These are phyloP conservation scores for Rhopalosiphum padi DNA, from an alignment of 1,140 invertebrate species.

Conservation along the genomic window DNA sequence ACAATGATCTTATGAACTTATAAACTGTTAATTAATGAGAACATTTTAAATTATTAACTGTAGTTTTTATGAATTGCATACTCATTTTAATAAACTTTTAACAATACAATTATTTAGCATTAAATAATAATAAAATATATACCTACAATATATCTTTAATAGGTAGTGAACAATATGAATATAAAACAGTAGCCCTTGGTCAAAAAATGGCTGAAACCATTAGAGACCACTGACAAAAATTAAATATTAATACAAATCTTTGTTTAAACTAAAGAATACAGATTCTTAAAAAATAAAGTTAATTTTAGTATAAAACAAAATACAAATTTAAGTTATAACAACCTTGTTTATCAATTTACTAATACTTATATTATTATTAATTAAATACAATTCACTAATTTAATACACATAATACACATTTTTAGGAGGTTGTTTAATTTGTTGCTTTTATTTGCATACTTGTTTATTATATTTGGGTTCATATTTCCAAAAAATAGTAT, in stretches of 20 bases:
- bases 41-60: neutral
- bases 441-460: neutral
- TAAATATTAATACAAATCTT: neutral
- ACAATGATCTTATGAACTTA: neutral
- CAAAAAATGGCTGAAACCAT: neutral
- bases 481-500: neutral
- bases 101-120: neutral
- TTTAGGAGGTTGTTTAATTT: neutral
- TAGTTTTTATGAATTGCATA: neutral
- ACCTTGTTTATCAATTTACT: neutral
- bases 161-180: neutral
- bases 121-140: neutral
- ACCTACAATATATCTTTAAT: neutral
- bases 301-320: neutral
- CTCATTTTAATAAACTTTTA: neutral
- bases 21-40: neutral
- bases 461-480: neutral
- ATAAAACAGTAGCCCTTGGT: no score
- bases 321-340: neutral
- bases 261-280: neutral
- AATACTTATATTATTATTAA: neutral
- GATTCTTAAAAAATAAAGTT: neutral
- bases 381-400: neutral
- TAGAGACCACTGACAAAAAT: neutral
- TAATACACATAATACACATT: neutral